phyloP scores from a whole-genome alignment of 2,113 vertebrate species.

The Puffinus mauretanicus region DNA sequence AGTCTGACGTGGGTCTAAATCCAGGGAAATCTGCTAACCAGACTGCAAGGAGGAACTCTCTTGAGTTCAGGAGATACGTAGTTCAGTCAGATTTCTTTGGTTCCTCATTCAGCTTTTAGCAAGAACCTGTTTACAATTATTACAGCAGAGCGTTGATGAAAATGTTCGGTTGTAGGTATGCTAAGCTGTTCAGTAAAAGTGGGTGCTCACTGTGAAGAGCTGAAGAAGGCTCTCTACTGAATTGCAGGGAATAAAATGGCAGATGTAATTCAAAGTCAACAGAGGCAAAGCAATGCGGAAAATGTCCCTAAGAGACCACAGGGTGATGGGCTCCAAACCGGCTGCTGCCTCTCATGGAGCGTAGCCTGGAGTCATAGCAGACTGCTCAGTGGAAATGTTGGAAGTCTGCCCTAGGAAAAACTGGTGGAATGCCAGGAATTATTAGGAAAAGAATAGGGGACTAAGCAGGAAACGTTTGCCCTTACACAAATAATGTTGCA shows the following conservation, averaged over 20 bases:
- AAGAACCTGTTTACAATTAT: not conserved
- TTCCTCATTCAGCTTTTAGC: not conserved
- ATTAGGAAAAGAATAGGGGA: not conserved
- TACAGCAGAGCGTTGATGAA: not conserved
- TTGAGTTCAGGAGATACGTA: not conserved
- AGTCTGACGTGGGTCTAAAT: not conserved
- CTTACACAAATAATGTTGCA: not conserved
- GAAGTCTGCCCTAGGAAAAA: not conserved
- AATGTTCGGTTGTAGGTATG: not conserved
- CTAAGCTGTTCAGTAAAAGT: not conserved
- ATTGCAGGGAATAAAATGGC: not conserved
- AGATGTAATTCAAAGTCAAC: not conserved
- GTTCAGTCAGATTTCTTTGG: not conserved
- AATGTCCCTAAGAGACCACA: not conserved
- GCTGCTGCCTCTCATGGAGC: not conserved
- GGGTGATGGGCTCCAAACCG: not conserved
- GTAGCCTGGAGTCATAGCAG: not conserved
- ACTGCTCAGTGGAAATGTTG: not conserved
- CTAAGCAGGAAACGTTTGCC: not conserved
- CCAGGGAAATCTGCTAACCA: not conserved
- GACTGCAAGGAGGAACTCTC: not conserved
- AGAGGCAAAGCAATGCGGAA: not conserved
- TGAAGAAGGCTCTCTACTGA: not conserved
- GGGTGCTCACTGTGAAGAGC: not conserved
- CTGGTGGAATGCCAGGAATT: not conserved